Conservation (phyloP, 2,888 invertebrate genomes). For the Stenichneumon culpator region DNA sequence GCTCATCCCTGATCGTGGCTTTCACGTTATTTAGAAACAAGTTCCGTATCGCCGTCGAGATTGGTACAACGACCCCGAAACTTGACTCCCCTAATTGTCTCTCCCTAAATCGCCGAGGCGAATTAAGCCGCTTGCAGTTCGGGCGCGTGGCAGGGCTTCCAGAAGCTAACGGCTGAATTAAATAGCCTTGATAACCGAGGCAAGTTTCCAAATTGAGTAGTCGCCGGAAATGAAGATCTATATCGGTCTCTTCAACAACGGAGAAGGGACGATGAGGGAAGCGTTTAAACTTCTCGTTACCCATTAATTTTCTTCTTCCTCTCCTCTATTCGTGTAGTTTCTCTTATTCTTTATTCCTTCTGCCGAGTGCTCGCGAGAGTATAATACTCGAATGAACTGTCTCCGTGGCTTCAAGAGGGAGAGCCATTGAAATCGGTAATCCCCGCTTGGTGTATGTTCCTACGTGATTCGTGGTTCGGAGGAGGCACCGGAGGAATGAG, state of each 20-base stretch:
- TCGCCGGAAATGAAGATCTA: conserved; percentile 43
- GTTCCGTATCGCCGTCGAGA: neutral
- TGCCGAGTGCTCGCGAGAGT: conserved; percentile 50
- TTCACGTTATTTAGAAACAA: no score
- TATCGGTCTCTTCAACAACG: conserved; percentile 1
- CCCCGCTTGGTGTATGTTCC: conserved; percentile 57
- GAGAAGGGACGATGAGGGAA: conserved; percentile 6
- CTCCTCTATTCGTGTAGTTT: conserved; percentile 14
- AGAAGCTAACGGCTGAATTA: conserved; percentile 61
- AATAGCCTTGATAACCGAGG: conserved; percentile 54
- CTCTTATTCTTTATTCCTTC: conserved; percentile 52
- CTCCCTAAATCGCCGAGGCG: conserved; percentile 48
- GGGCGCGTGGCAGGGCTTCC: conserved; percentile 19
- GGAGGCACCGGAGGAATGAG: conserved; percentile 66
- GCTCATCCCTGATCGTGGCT: no score
- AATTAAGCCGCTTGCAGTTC: conserved; percentile 43
- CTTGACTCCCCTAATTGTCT: conserved; percentile 16
- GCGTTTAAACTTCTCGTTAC: conserved; percentile 47
- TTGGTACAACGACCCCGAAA: neutral
- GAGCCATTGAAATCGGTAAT: conserved; percentile 70
- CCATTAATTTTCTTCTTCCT: conserved; percentile 36
- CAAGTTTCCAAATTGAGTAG: conserved; percentile 60
- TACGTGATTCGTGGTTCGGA: conserved; percentile 14
- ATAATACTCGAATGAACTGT: conserved; percentile 53
- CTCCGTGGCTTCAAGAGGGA: conserved; percentile 57